These are phyloP conservation scores for Anisognathus igniventris DNA, from an alignment of 2,797 vertebrate genomes.

Conservation along the genomic window DNA sequence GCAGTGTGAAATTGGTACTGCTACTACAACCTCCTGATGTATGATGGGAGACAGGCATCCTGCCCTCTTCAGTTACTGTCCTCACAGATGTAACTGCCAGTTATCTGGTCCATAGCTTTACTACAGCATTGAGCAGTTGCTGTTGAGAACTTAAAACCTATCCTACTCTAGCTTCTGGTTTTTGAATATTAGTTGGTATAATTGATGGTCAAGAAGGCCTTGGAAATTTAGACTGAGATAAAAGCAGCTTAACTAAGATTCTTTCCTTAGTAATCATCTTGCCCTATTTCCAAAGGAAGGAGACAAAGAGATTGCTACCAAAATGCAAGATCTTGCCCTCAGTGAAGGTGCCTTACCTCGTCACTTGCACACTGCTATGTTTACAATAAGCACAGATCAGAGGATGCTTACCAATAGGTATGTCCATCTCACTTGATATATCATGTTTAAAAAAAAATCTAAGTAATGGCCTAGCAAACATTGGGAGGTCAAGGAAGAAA, in stretches of 20 bases:
- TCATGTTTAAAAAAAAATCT: neutral
- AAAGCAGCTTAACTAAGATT: constrained; percentile 54
- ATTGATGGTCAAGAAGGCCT: neutral
- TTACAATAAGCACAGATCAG: constrained; percentile 95
- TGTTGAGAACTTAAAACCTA: neutral
- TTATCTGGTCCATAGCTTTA: neutral
- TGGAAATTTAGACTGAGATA: constrained; percentile 26
- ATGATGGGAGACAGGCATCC: neutral
- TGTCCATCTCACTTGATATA: constrained; percentile 37
- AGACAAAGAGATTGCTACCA: constrained; percentile 97
- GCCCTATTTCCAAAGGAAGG: constrained; percentile 86
- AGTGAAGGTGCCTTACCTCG: constrained; percentile 97
- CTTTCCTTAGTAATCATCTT: constrained; percentile 69
- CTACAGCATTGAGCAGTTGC: neutral
- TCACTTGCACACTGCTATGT: constrained; percentile 96
- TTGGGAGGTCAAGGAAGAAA: neutral
- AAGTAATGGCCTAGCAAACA: neutral
- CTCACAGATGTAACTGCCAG: neutral
- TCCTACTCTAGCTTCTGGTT: neutral
- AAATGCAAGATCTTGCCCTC: constrained; percentile 98
- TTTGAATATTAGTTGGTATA: neutral
- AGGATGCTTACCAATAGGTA: constrained; percentile 99
- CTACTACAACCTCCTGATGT: neutral
- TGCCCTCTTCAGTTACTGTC: neutral
- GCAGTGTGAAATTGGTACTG: neutral